Evolutionary conservation across 2,888 invertebrate genomes (phyloP).

Genomic region (Ommatoiulus sabulosus): DNA sequence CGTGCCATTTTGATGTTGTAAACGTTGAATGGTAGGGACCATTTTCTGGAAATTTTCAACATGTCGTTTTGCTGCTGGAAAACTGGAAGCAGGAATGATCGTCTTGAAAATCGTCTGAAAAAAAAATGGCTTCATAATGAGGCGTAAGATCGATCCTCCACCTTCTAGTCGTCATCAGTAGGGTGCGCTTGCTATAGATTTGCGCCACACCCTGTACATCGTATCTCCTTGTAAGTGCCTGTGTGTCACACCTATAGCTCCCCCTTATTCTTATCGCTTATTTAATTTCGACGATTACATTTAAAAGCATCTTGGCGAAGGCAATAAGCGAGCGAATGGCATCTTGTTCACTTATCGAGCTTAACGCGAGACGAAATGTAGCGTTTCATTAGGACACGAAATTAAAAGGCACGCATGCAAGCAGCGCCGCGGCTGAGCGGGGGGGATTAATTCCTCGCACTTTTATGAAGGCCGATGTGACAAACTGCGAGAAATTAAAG

Average conservation of each 20-base stretch:
- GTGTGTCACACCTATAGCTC: not conserved
- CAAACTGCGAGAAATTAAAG: conserved; percentile 28
- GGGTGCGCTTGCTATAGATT: too few species aligned
- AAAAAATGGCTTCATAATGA: too few species aligned
- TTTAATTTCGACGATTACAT: not conserved
- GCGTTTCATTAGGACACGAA: not conserved
- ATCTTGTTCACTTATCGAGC: not conserved
- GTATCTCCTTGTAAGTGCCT: too few species aligned
- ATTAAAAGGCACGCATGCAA: conserved; percentile 4
- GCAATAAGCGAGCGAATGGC: not conserved
- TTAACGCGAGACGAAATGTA: not conserved
- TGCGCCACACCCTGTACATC: too few species aligned
- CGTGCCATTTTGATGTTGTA: too few species aligned
- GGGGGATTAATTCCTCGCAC: not conserved
- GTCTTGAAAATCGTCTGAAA: too few species aligned
- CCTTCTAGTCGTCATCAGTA: too few species aligned
- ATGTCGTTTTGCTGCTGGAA: too few species aligned
- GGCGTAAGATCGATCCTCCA: too few species aligned
- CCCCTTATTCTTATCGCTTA: not conserved
- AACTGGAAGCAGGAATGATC: too few species aligned
- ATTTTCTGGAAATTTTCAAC: too few species aligned
- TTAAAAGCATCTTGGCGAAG: not conserved
- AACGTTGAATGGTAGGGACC: too few species aligned
- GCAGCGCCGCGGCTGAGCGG: not conserved
- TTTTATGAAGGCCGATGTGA: not conserved